phyloP scores from a whole-genome alignment of 2,888 invertebrate genomes.

The Eremobia ochroleuca region DNA sequence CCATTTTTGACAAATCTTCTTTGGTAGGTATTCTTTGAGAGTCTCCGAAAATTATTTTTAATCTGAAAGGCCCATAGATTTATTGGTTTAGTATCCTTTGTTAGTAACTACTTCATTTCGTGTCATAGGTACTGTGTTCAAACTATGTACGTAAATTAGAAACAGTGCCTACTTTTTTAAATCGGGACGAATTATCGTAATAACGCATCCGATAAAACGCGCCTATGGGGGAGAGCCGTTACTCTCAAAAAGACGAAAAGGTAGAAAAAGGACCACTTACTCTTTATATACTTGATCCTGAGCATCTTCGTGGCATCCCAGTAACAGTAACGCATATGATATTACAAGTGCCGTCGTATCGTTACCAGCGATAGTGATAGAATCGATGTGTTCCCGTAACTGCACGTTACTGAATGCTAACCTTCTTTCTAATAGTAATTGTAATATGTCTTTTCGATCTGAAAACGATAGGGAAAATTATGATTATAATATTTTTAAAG shows the following conservation, averaged over 20 bases:
- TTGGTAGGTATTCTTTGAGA: slow-evolving; percentile 83
- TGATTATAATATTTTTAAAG: background rate
- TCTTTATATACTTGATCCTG: slow-evolving; percentile 78
- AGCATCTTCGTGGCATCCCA: slow-evolving; percentile 77
- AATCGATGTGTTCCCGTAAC: slow-evolving; percentile 91
- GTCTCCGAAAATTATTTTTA: slow-evolving; percentile 85
- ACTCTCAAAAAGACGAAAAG: no score
- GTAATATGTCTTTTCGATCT: slow-evolving; percentile 82
- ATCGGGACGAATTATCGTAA: no score
- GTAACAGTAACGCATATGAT: slow-evolving; percentile 79
- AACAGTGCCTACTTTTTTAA: no score
- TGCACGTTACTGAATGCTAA: slow-evolving; percentile 86
- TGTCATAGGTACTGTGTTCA: no score
- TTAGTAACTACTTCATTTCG: background rate
- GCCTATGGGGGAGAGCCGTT: no score
- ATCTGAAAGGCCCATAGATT: slow-evolving; percentile 78
- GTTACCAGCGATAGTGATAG: slow-evolving; percentile 91
- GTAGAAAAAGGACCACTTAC: slow-evolving; percentile 68
- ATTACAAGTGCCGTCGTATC: slow-evolving; percentile 87
- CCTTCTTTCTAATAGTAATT: slow-evolving; percentile 83
- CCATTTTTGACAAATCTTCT: slow-evolving; percentile 89
- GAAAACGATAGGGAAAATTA: slow-evolving; percentile 22
- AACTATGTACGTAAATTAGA: no score
- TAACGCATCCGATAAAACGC: no score
- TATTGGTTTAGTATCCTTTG: background rate